Evolutionary conservation across 2,888 invertebrate genomes (phyloP).

Genomic region (Pandemis heparana): DNA sequence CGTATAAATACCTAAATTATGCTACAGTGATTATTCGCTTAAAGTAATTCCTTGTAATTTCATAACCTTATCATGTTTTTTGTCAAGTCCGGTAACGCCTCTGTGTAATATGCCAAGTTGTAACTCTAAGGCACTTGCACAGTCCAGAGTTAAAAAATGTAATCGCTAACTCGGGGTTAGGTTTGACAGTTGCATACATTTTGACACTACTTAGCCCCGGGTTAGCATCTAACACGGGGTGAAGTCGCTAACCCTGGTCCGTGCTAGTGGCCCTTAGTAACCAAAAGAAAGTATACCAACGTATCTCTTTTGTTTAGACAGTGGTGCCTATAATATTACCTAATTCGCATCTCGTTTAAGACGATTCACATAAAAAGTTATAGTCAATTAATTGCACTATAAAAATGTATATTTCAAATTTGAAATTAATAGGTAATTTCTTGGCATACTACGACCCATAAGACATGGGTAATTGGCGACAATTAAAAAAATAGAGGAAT

Average conservation of each 20-base stretch:
- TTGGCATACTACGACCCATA: not conserved
- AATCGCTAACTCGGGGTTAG: no score
- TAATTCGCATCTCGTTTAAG: no score
- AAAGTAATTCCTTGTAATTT: constrained; percentile 58
- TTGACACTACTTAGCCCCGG: no score
- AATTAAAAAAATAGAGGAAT: not conserved
- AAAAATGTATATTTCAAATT: not conserved
- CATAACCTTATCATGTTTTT: constrained; percentile 39
- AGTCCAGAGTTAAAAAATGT: no score
- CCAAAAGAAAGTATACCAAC: not conserved
- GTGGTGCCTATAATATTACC: not conserved
- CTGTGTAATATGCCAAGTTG: not conserved
- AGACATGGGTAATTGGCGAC: not conserved
- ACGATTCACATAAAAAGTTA: no score
- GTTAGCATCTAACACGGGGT: no score
- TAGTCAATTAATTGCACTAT: no score
- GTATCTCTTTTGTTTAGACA: not conserved
- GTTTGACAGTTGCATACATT: no score
- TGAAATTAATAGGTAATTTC: not conserved
- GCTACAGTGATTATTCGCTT: constrained; percentile 48
- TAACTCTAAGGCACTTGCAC: no score
- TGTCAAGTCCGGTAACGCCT: constrained; percentile 18
- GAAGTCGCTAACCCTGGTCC: no score
- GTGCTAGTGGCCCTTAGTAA: no score
- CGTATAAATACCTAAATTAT: constrained; percentile 41